Conservation (phyloP, 2,797 vertebrate species). For the Pangasius macronema region DNA sequence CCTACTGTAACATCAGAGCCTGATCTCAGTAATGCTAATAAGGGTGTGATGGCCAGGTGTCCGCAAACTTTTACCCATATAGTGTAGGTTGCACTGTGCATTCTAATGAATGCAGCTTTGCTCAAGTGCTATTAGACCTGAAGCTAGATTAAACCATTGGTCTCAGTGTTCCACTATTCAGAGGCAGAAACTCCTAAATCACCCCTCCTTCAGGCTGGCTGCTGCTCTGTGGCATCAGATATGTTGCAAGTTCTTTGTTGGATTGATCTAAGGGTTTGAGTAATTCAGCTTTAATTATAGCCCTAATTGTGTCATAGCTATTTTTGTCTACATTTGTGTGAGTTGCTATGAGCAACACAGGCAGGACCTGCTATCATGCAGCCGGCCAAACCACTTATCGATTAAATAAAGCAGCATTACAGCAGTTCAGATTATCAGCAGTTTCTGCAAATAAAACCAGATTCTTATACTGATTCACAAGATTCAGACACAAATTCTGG, state of each 20-base stretch:
- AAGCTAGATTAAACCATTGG: not conserved
- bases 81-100: not conserved
- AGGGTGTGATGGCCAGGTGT: not conserved
- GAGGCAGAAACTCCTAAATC: not conserved
- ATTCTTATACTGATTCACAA: not conserved
- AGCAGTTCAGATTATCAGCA: not conserved
- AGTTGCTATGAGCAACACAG: conserved; percentile 34
- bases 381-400: not conserved
- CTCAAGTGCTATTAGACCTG: not conserved
- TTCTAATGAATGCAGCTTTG: not conserved
- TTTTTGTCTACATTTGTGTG: conserved; percentile 37
- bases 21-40: too few relatives aligned
- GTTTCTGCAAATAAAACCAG: too few relatives aligned
- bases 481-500: not conserved
- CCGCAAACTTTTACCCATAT: not conserved
- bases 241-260: conserved; percentile 31
- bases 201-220: not conserved
- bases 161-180: not conserved
- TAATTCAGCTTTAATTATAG: conserved; percentile 46
- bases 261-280: conserved; percentile 21
- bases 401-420: not conserved
- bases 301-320: conserved; percentile 25
- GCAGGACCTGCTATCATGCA: conserved; percentile 5
- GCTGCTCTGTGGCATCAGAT: conserved; percentile 24
- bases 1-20: too few relatives aligned